Percentiles rank a stretch among this genome's conserved stretches.
Evolutionary conservation across 2,113 vertebrate genomes (phyloP).

Genomic region (Asarcornis scutulata): DNA sequence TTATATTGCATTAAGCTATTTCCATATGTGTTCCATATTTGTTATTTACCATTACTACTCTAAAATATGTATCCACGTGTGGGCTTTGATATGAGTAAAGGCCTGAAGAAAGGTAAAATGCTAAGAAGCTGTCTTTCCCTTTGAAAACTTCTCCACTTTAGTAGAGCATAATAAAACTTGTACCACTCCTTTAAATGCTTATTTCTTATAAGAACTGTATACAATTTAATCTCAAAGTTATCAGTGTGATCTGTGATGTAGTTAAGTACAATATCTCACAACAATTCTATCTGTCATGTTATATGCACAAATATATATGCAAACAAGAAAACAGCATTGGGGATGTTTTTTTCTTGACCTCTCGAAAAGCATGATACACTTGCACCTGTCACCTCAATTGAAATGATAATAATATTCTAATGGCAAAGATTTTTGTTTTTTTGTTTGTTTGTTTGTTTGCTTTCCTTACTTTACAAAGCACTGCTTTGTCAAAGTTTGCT

Average conservation of each 20-base stretch:
- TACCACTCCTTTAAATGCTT: neutral
- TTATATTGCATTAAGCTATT: neutral
- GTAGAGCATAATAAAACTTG: neutral
- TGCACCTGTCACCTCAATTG: neutral
- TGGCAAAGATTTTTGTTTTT: neutral
- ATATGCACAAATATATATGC: neutral
- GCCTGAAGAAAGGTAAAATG: neutral
- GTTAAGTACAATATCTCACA: neutral
- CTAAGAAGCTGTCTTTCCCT: neutral
- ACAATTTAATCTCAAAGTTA: neutral
- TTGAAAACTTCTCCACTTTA: neutral
- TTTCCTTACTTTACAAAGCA: neutral
- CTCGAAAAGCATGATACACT: neutral
- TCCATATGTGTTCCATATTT: neutral
- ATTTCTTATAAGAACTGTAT: neutral
- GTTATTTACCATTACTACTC: neutral
- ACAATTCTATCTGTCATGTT: neutral
- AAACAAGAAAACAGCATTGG: neutral
- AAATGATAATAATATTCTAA: neutral
- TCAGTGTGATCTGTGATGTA: neutral
- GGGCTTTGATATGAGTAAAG: no score
- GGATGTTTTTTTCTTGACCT: neutral
- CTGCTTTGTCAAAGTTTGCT: neutral
- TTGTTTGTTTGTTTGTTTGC: neutral
- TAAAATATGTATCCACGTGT: no score